phyloP scores from a whole-genome alignment of 2,113 vertebrate species.

The Rynchops niger region DNA sequence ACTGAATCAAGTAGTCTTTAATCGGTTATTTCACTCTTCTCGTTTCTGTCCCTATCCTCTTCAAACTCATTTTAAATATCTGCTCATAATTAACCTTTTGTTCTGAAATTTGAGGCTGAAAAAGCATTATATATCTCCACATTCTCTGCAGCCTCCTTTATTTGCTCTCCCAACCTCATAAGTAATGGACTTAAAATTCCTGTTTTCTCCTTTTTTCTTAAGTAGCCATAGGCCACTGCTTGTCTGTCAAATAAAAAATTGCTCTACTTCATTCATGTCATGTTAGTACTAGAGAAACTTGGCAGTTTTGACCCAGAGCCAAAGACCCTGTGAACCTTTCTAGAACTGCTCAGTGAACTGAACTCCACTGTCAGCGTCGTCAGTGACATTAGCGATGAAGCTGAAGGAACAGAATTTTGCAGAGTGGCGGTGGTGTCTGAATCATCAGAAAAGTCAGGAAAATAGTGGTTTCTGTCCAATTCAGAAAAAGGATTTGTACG shows the following conservation, averaged over 20 bases:
- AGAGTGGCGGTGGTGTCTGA: background rate
- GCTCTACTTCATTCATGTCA: background rate
- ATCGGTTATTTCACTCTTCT: background rate
- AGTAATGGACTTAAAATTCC: background rate
- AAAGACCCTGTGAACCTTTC: background rate
- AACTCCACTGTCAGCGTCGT: background rate
- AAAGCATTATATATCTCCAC: background rate
- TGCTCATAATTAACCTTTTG: background rate
- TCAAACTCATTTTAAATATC: background rate
- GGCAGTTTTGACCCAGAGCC: slow-evolving; percentile 4
- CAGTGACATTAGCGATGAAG: background rate
- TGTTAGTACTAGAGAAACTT: slow-evolving; percentile 8
- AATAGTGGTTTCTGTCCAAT: background rate
- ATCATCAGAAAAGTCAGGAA: background rate
- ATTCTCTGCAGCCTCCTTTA: background rate
- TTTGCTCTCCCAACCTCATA: background rate
- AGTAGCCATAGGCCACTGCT: background rate
- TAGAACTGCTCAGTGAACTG: background rate
- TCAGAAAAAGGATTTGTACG: background rate
- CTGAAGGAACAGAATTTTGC: background rate
- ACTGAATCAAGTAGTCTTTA: background rate
- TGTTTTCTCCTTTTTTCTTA: background rate
- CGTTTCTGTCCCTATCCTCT: background rate
- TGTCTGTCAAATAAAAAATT: slow-evolving; percentile 30
- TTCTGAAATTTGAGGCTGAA: background rate